Evolutionary conservation across 2,797 vertebrate species (phyloP).

Genomic region (Steatocranus sp.): DNA sequence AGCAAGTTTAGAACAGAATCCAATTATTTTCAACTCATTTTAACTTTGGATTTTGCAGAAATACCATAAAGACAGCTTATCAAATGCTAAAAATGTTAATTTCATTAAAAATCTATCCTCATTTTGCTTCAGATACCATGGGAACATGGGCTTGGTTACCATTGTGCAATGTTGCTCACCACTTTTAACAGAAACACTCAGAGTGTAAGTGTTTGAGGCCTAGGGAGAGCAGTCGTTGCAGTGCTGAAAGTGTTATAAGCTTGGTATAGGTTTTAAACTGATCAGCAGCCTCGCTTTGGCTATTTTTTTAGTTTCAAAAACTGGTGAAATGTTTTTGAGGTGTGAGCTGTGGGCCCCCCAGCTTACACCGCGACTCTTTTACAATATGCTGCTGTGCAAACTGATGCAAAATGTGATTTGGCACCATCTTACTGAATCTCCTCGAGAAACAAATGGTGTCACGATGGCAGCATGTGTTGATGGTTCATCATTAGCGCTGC

Average conservation of each 20-base stretch:
- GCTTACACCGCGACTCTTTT: background rate
- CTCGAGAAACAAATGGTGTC: background rate
- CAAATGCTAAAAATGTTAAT: background rate
- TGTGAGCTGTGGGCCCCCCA: background rate
- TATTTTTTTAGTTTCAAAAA: background rate
- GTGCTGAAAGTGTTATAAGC: background rate
- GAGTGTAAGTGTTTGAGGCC: background rate
- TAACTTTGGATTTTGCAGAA: background rate
- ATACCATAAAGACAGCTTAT: background rate
- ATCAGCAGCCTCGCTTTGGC: background rate
- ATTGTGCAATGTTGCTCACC: background rate
- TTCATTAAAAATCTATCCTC: background rate
- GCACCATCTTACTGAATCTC: background rate
- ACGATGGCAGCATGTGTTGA: background rate
- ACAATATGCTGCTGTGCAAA: background rate
- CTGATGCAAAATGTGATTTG: background rate
- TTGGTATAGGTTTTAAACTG: background rate
- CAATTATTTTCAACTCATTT: background rate
- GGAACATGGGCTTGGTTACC: background rate
- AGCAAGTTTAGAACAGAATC: background rate
- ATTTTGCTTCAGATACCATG: background rate
- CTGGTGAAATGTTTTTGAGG: background rate
- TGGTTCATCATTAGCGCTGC: background rate
- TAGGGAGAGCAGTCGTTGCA: background rate
- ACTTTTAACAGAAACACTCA: background rate